Percentiles rank a stretch among this genome's conserved stretches.
These are phyloP conservation scores for Spongia lamella DNA, from an alignment of 37 sponge, comb jelly and placozoan genomes.

Conservation along the genomic window DNA sequence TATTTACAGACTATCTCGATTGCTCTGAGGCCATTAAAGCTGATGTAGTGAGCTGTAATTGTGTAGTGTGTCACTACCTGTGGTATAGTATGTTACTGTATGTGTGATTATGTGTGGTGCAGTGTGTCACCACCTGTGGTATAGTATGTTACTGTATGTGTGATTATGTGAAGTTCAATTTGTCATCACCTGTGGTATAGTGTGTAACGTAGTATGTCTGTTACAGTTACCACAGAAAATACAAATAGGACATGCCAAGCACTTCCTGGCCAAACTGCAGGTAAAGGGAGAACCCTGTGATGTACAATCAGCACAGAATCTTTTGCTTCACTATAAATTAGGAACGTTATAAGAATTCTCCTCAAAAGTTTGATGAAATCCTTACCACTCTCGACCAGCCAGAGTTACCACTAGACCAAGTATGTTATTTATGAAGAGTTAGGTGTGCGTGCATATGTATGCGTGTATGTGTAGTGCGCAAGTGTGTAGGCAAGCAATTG, in stretches of 20 bases:
- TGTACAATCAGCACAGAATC: not conserved
- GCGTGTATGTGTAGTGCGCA: not conserved
- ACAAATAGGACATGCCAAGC: slow-evolving; percentile 32
- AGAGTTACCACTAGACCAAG: not conserved
- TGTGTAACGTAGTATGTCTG: not conserved
- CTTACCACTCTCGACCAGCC: not conserved
- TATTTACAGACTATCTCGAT: slow-evolving; percentile 58
- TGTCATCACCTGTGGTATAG: too few species aligned
- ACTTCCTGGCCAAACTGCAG: slow-evolving; percentile 24
- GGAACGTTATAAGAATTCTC: slow-evolving; percentile 30
- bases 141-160: too few species aligned
- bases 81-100: too few species aligned
- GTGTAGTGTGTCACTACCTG: too few species aligned
- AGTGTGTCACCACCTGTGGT: too few species aligned
- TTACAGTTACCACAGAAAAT: slow-evolving; percentile 27
- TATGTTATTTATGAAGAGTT: slow-evolving; percentile 35
- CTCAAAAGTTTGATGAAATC: slow-evolving; percentile 26
- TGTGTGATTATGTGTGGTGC: too few species aligned
- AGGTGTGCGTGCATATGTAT: not conserved
- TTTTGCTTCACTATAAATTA: not conserved
- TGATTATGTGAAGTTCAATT: too few species aligned
- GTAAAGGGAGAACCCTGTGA: not conserved
- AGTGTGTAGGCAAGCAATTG: not conserved
- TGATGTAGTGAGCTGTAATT: slow-evolving; percentile 32
- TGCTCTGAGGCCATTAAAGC: slow-evolving; percentile 42